Percentiles rank a stretch among this genome's conserved stretches.
Evolutionary conservation across 2,888 invertebrate species (phyloP).

Genomic region (Oligia fasciuncula): DNA sequence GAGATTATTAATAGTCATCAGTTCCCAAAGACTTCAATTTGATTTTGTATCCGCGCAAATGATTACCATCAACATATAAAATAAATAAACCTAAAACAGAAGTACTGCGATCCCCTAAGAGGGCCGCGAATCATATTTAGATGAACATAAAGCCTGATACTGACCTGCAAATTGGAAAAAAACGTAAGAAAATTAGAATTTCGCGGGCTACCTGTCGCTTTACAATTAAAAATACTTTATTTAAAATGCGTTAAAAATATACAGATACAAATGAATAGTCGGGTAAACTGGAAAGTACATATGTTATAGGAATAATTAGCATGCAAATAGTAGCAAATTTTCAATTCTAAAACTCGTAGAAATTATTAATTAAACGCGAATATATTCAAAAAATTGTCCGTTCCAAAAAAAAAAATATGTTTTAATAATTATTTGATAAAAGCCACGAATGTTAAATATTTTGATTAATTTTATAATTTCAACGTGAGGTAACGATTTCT

Average conservation of each 20-base stretch:
- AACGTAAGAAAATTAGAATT: background rate
- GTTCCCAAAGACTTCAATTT: background rate
- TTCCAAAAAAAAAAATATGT: slow-evolving; percentile 18
- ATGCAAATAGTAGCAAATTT: slow-evolving; percentile 37
- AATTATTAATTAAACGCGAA: slow-evolving; percentile 33
- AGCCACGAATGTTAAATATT: slow-evolving; percentile 40
- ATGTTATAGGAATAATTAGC: slow-evolving; percentile 34
- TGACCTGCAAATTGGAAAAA: no score
- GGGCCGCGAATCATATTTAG: no score
- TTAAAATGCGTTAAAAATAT: slow-evolving; percentile 46
- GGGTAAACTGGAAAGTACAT: slow-evolving; percentile 41
- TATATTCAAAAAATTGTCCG: slow-evolving; percentile 19
- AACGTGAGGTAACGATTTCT: slow-evolving; percentile 58
- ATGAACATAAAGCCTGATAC: no score
- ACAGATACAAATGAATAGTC: slow-evolving; percentile 29
- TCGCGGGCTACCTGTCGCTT: background rate
- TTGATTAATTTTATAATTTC: slow-evolving; percentile 42
- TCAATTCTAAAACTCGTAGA: slow-evolving; percentile 1
- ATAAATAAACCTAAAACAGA: slow-evolving; percentile 13
- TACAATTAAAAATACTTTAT: slow-evolving; percentile 45
- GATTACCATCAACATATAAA: slow-evolving; percentile 14
- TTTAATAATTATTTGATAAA: slow-evolving; percentile 40
- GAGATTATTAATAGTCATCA: background rate
- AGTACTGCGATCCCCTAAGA: background rate
- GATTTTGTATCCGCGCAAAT: background rate